Conservation (phyloP, 2,888 invertebrate genomes). For the Tineola bisselliella region DNA sequence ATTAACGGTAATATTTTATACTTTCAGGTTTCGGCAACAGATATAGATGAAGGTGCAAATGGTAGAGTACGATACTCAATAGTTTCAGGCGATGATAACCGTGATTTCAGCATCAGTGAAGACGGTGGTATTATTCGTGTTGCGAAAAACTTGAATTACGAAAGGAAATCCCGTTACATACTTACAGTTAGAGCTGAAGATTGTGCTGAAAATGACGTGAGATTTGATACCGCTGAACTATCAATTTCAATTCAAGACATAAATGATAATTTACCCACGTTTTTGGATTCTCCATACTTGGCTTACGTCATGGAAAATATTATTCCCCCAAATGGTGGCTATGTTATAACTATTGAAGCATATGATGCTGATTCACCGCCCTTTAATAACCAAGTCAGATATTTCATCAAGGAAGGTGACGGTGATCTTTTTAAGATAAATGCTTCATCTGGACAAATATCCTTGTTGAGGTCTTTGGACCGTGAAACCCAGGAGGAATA, state of each 20-base stretch:
- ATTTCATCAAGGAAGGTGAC: conserved; percentile 93
- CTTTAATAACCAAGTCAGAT: conserved; percentile 89
- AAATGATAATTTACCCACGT: conserved; percentile 93
- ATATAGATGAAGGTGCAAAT: conserved; percentile 87
- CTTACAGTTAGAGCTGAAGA: conserved; percentile 89
- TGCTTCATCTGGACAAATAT: conserved; percentile 91
- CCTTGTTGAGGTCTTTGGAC: conserved; percentile 82
- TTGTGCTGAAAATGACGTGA: conserved; percentile 78
- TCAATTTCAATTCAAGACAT: conserved; percentile 88
- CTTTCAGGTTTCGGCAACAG: conserved; percentile 84
- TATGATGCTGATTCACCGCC: conserved; percentile 92
- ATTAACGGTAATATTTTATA: background rate
- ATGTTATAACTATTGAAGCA: conserved; percentile 84
- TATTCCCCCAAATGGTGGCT: conserved; percentile 81
- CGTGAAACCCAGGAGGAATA: conserved; percentile 87
- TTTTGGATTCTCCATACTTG: conserved; percentile 93
- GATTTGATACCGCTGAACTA: conserved; percentile 82
- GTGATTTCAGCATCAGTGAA: conserved; percentile 91
- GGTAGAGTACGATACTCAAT: conserved; percentile 94
- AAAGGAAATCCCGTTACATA: conserved; percentile 85
- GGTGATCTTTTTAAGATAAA: conserved; percentile 91
- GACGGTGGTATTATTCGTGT: conserved; percentile 91
- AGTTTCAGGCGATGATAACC: conserved; percentile 86
- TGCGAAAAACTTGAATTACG: conserved; percentile 93
- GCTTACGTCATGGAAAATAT: conserved; percentile 94